Evolutionary conservation across 2,113 vertebrate species (phyloP).

Genomic region (Columba janthina): DNA sequence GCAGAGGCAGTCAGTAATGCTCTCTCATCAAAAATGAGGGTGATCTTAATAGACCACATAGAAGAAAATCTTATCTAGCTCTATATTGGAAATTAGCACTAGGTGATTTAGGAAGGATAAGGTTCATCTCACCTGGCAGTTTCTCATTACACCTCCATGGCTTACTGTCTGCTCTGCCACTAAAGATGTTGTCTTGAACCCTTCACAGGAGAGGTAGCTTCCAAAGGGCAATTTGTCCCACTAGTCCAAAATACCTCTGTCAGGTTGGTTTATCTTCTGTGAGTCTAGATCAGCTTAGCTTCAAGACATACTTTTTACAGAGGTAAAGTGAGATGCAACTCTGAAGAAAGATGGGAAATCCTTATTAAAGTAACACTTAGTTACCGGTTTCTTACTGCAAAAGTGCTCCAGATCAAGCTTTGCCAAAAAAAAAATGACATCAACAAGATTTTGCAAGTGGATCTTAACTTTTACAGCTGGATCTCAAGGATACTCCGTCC

Average conservation of each 20-base stretch:
- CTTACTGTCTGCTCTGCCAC: neutral
- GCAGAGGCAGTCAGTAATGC: neutral
- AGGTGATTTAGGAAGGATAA: neutral
- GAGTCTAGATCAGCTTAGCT: neutral
- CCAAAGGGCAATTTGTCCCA: neutral
- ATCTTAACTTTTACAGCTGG: neutral
- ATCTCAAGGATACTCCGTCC: neutral
- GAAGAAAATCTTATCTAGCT: neutral
- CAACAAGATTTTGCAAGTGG: neutral
- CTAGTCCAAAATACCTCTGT: neutral
- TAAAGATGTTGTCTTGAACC: neutral
- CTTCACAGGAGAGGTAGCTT: neutral
- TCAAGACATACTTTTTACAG: neutral
- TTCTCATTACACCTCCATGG: neutral
- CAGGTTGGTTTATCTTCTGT: neutral
- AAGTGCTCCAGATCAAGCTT: neutral
- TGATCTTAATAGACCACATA: rapidly evolving
- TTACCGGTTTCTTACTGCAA: neutral
- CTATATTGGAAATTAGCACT: neutral
- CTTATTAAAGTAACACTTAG: neutral
- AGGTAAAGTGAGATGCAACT: neutral
- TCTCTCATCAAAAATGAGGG: neutral
- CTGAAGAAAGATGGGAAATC: neutral
- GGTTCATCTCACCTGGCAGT: neutral
- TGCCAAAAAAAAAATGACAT: neutral